These are phyloP conservation scores for Austrofundulus limnaeus DNA, from an alignment of 2,113 vertebrate genomes.

Conservation along the genomic window DNA sequence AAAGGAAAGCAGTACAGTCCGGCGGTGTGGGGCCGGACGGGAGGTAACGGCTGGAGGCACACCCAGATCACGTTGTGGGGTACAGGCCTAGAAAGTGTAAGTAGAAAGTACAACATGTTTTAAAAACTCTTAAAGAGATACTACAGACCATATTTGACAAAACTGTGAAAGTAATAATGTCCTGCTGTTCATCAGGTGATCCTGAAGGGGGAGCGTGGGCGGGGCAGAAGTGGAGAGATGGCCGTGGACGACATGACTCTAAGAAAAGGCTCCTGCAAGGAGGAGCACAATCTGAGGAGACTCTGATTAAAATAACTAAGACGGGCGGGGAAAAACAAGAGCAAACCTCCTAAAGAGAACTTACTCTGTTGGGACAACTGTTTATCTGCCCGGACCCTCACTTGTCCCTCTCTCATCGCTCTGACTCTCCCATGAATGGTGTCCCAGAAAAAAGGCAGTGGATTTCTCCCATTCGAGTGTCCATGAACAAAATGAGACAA, in stretches of 20 bases:
- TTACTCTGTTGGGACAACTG: slow-evolving; percentile 59
- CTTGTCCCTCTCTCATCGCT: not conserved
- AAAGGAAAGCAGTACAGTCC: slow-evolving; percentile 82
- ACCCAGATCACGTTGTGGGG: slow-evolving; percentile 87
- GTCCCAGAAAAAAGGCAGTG: slow-evolving; percentile 28
- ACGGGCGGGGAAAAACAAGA: slow-evolving; percentile 32
- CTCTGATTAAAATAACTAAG: slow-evolving; percentile 62
- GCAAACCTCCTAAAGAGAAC: slow-evolving; percentile 57
- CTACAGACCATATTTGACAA: too few relatives aligned
- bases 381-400: slow-evolving; percentile 38
- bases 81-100: slow-evolving; percentile 86
- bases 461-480: slow-evolving; percentile 20
- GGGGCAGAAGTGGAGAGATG: slow-evolving; percentile 85
- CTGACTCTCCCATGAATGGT: slow-evolving; percentile 28
- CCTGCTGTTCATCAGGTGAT: slow-evolving; percentile 82
- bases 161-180: not conserved
- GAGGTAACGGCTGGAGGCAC: slow-evolving; percentile 89
- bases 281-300: slow-evolving; percentile 78
- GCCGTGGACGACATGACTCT: slow-evolving; percentile 91
- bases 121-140: too few relatives aligned
- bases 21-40: slow-evolving; percentile 88
- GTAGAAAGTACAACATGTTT: slow-evolving; percentile 56
- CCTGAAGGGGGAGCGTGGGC: slow-evolving; percentile 90
- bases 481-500: slow-evolving; percentile 38
- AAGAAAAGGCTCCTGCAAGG: slow-evolving; percentile 87